Percentiles rank a stretch among this genome's conserved stretches.
Evolutionary conservation across 2,113 vertebrate species (phyloP).

Genomic region (Dinomys branickii): DNA sequence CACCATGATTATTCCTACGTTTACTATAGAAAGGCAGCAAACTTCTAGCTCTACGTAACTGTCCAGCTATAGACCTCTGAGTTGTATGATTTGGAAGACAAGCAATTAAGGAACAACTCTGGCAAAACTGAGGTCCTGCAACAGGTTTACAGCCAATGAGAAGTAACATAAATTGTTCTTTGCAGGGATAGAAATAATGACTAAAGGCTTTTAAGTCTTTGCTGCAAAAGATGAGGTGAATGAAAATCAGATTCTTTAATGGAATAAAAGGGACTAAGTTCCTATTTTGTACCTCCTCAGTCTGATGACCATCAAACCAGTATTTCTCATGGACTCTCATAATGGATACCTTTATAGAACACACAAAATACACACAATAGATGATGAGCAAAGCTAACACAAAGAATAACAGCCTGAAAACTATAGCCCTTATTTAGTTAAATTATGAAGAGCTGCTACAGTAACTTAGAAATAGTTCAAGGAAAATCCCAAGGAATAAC

Average conservation of each 20-base stretch:
- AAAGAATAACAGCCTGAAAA: neutral
- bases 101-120: constrained; percentile 60
- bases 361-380: neutral
- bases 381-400: neutral
- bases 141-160: constrained; percentile 56
- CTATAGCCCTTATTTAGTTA: neutral
- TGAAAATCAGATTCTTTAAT: neutral
- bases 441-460: neutral
- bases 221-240: constrained; percentile 8
- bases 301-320: neutral
- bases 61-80: constrained; percentile 61
- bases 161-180: constrained; percentile 60
- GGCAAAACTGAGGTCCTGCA: constrained; percentile 64
- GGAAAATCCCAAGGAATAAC: neutral
- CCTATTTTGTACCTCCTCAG: neutral
- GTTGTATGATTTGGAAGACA: constrained; percentile 71
- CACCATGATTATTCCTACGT: constrained; percentile 25
- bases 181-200: constrained; percentile 44
- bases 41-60: neutral
- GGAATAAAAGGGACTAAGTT: neutral
- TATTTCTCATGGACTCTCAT: neutral
- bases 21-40: constrained; percentile 62
- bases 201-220: neutral
- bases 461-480: neutral
- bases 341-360: neutral